phyloP scores from a whole-genome alignment of 2,113 vertebrate genomes.

The Heterochromis multidens region DNA sequence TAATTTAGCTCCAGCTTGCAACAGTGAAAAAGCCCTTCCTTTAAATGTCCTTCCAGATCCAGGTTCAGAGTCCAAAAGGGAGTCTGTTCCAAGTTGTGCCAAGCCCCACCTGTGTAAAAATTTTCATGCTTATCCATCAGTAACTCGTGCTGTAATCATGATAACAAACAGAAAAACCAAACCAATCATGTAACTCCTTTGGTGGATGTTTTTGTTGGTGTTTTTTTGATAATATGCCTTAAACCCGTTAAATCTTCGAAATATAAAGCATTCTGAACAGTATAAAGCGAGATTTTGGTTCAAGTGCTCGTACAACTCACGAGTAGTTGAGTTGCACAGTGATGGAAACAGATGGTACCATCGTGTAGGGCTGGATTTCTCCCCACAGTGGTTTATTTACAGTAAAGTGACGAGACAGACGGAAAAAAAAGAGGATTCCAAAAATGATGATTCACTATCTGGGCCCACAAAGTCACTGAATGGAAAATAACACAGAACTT shows the following conservation, averaged over 20 bases:
- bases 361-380: background rate
- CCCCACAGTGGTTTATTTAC: background rate
- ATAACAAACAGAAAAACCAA: too few species aligned
- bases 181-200: background rate
- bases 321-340: background rate
- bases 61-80: background rate
- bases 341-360: too few species aligned
- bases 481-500: background rate
- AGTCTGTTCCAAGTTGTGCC: background rate
- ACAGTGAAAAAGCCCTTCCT: too few species aligned
- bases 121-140: too few species aligned
- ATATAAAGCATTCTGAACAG: background rate
- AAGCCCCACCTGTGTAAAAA: too few species aligned
- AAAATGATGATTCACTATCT: background rate
- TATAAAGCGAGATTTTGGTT: background rate
- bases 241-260: background rate
- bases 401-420: background rate
- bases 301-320: background rate
- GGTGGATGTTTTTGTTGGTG: background rate
- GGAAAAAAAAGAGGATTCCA: background rate
- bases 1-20: background rate
- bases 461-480: background rate
- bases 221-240: background rate
- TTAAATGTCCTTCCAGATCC: background rate
- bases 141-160: too few species aligned